These are phyloP conservation scores for Drosophila pseudoobscura DNA, from an alignment of 1,140 invertebrate genomes.

Conservation along the genomic window DNA sequence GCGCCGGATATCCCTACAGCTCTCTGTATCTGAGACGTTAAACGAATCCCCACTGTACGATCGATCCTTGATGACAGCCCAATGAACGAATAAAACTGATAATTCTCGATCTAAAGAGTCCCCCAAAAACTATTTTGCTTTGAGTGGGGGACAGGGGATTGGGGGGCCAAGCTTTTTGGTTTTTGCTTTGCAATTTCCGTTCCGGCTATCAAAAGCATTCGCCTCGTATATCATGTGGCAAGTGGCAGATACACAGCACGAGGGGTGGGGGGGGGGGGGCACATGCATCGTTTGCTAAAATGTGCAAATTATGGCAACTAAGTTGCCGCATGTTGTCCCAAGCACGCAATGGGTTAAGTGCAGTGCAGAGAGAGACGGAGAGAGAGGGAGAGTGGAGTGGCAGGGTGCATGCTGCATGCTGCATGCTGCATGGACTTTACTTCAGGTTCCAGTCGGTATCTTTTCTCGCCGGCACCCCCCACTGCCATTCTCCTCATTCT, in stretches of 20 bases:
- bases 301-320: constrained; percentile 79
- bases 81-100: constrained; percentile 60
- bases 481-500: background rate
- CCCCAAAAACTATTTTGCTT: constrained; percentile 41
- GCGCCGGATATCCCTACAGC: constrained; percentile 67
- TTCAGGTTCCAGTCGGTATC: constrained; percentile 11
- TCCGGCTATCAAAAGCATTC: constrained; percentile 66
- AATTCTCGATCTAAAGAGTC: background rate
- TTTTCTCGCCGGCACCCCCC: background rate
- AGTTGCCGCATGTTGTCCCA: constrained; percentile 67
- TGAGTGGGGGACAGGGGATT: constrained; percentile 7
- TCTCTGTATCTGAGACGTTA: constrained; percentile 65
- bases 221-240: constrained; percentile 43
- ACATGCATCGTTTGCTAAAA: constrained; percentile 57
- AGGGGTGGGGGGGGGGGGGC: background rate
- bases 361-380: background rate
- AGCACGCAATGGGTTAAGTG: constrained; percentile 54
- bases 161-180: constrained; percentile 23
- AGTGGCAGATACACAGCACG: constrained; percentile 2
- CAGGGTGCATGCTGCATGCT: background rate
- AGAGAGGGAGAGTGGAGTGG: background rate
- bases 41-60: constrained; percentile 30
- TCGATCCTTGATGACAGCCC: constrained; percentile 32
- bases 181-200: constrained; percentile 70
- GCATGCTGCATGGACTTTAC: constrained; percentile 17